Conservation (phyloP, 2,797 vertebrate genomes). For the Hippoglossus hippoglossus region DNA sequence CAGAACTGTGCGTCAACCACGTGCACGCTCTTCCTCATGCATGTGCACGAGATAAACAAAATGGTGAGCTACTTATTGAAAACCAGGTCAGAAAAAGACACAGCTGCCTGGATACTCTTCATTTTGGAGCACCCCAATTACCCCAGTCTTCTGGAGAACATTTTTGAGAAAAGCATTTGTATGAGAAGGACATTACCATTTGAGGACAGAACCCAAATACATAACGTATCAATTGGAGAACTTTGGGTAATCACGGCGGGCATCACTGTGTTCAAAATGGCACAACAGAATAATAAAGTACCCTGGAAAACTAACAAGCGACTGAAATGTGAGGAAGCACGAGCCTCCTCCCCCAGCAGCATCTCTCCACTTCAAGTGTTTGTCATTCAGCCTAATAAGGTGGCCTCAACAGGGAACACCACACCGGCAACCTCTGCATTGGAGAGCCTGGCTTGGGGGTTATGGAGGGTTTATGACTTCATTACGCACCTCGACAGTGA, state of each 20-base stretch:
- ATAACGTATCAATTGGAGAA: neutral
- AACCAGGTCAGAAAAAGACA: neutral
- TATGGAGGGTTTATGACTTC: constrained; percentile 50
- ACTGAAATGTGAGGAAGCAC: constrained; percentile 57
- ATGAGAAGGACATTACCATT: neutral
- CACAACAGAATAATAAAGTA: constrained; percentile 49
- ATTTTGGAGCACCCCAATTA: neutral
- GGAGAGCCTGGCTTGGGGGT: constrained; percentile 41
- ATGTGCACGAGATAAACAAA: neutral
- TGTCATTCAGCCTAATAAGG: constrained; percentile 72
- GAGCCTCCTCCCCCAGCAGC: constrained; percentile 38
- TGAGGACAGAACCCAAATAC: neutral
- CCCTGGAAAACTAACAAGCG: constrained; percentile 58
- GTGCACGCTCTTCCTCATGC: neutral
- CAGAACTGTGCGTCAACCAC: neutral
- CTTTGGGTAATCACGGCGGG: neutral
- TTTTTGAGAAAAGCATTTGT: neutral
- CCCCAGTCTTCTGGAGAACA: neutral
- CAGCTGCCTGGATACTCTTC: neutral
- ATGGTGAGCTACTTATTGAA: neutral
- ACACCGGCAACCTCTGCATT: constrained; percentile 47
- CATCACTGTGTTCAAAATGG: constrained; percentile 19
- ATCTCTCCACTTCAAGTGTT: constrained; percentile 67
- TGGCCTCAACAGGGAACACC: constrained; percentile 61
- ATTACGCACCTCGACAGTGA: constrained; percentile 34